phyloP scores from a whole-genome alignment of 2,113 vertebrate species.

The Dolichotis patagonum region DNA sequence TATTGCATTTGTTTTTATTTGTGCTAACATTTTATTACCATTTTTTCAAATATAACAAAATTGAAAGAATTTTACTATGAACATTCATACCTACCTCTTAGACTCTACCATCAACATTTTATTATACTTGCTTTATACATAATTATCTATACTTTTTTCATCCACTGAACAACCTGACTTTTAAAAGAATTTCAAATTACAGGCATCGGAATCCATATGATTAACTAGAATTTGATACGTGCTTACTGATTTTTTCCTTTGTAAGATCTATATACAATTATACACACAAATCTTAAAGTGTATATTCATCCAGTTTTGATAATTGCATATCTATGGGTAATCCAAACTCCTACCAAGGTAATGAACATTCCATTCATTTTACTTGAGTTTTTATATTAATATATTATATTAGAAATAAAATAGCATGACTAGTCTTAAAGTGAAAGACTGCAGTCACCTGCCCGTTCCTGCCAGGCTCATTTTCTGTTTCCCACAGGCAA shows the following conservation, averaged over 20 bases:
- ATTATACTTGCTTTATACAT: conserved; percentile 17
- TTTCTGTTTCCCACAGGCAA: conserved; percentile 31
- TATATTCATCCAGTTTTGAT: conserved; percentile 20
- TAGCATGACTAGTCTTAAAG: background rate
- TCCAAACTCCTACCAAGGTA: conserved; percentile 26
- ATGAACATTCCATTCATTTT: conserved; percentile 3
- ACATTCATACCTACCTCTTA: background rate
- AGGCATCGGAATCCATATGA: background rate
- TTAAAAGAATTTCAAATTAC: conserved; percentile 41
- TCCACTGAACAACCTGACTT: conserved; percentile 26
- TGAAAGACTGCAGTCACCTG: background rate
- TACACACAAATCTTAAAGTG: conserved; percentile 5
- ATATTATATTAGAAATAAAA: conserved; percentile 1
- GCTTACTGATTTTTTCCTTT: conserved; percentile 53
- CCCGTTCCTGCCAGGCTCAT: background rate
- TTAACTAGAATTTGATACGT: conserved; percentile 14
- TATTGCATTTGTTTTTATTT: conserved; percentile 26
- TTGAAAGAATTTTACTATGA: background rate
- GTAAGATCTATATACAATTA: background rate
- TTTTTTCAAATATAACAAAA: conserved; percentile 46
- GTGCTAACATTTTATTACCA: conserved; percentile 5
- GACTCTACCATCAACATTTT: conserved; percentile 3
- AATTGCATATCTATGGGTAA: background rate
- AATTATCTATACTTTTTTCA: background rate
- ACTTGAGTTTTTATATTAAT: conserved; percentile 43